Evolutionary conservation across 2,113 vertebrate species (phyloP), one percentile per base, ranked within the genome.

Genomic region (Lethenteron reissneri): DNA sequence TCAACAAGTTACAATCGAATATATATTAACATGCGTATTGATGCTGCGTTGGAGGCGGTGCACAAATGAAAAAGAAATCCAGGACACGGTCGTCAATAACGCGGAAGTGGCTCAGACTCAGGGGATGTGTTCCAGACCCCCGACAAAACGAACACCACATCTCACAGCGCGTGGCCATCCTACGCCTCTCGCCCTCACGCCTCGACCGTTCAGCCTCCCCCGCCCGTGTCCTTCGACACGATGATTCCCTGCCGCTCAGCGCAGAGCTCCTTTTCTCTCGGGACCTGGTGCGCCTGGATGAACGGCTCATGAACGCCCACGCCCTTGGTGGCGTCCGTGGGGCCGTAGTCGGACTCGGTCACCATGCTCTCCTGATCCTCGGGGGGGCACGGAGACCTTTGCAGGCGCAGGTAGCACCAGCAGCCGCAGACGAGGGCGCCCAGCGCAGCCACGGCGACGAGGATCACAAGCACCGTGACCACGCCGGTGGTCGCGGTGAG

Each of bases 341-440:
- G 64, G 41, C 41, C 41, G 41, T 41, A 41, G 41, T 41, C 41
- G n/a, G 64, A 25, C 75, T 89, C 88, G 0, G 87, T 86, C 72
- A 90, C 87, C 3, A 90, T 88, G 79, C 85, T 89, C 73, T 89
- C 88, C 74, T 88, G 86, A 7, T 88, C 88, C 72, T 89, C 87
- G 0, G 81, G 87, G 78, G 88, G 87, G 9, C 25, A n/a, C 76
- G 87, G 79, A 3, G 87, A 79, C 73, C 83, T 83, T 78, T 89
- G 87, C 62, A 90, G 80, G 1, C 83, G 79, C 75, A 90, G 77
- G 78, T 88, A 90, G 77, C 88, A 90, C 87, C 87, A 90, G 79
- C 88, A 90, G 75, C 85, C 86, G 71, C 87, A 81, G 76, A 90
- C 88, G 75, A 90, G 76, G 58, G 87, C 85, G 56, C 87, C 85